Base-by-base conservation (phyloP, 1,140 invertebrate species). In the Monochamus saltuarius region DNA sequence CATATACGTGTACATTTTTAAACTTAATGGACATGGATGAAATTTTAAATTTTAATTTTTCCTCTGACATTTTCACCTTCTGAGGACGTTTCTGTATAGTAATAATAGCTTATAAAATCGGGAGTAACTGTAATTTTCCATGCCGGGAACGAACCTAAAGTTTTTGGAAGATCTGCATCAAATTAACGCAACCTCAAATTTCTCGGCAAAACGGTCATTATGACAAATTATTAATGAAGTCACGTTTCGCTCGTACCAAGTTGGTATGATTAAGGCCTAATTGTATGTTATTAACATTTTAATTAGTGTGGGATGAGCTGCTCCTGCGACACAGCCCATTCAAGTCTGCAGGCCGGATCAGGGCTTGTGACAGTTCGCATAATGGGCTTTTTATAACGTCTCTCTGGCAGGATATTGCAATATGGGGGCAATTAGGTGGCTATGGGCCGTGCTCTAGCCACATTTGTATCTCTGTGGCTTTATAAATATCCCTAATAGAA, bases 321-420 rank as follows among this genome's bases (percentile, higher is more conserved):
- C 17, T 29, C 14, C 45, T 19, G 45, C 45, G 45, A 29, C 22
- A 29, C 22, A 29, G 22, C 19, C 29, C 13, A 19, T 6, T 47
- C 45, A 47, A 17, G 45, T 22, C 17, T 47, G 17, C 11, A 47
- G 42, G 14, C 42, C 17, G 45, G 45, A 19, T 47, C 43, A 45
- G 17, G 29, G 43, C 55, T 57, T 45, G 42, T 57, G 55, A 57
- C 55, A 57, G 55, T 57, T 47, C 37, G n/a, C 47, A 57, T 57
- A 57, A 57, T 57, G 55, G 47, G 55, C 45, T 47, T 47, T 47
- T 47, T 47, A 29, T 47, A 47, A 47, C 45, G 45, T 47, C 36
- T 51, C 56, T 39, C 43, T 50, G 49, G 46, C 56, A 59, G 56
- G 56, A 59, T 59, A 59, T 59, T 59, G 56, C 56, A 59, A 59